phyloP scores from a whole-genome alignment of 1,140 invertebrate genomes.

The Papilio dardanus region DNA sequence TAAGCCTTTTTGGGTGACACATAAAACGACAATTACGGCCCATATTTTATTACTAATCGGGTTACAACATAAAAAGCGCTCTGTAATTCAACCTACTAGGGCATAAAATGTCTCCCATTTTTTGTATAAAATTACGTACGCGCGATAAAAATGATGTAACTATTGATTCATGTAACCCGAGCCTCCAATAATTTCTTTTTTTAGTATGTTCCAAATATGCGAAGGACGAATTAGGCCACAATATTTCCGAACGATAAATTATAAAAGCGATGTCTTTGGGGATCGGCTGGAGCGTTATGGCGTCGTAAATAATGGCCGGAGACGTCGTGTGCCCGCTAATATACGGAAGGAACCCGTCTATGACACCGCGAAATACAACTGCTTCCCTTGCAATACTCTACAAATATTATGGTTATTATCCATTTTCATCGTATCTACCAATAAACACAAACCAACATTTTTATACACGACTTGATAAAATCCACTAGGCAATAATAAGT shows the following conservation, averaged over 20 bases:
- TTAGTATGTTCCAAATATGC: slow-evolving; percentile 62
- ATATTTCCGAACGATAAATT: slow-evolving; percentile 76
- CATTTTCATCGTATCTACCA: neutral
- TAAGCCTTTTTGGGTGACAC: neutral
- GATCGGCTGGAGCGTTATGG: slow-evolving; percentile 69
- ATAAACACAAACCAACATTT: neutral
- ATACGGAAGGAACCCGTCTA: slow-evolving; percentile 60
- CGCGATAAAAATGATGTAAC: slow-evolving; percentile 24
- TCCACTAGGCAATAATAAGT: no score
- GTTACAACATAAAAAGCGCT: slow-evolving; percentile 8
- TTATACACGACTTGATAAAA: no score
- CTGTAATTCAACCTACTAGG: neutral
- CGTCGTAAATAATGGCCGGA: slow-evolving; percentile 68
- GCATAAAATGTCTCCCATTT: slow-evolving; percentile 5
- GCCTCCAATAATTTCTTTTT: slow-evolving; percentile 57
- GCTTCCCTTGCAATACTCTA: slow-evolving; percentile 48
- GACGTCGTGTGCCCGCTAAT: slow-evolving; percentile 54
- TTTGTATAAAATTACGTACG: slow-evolving; percentile 12
- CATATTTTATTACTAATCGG: slow-evolving; percentile 24
- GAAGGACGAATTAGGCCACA: slow-evolving; percentile 67
- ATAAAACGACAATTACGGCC: slow-evolving; percentile 3
- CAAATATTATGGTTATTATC: slow-evolving; percentile 43
- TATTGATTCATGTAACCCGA: slow-evolving; percentile 36
- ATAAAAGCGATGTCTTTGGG: slow-evolving; percentile 77
- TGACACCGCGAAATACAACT: slow-evolving; percentile 51